These are phyloP conservation scores for Phrixothrix hirtus DNA, from an alignment of 2,888 invertebrate species.

Conservation along the genomic window DNA sequence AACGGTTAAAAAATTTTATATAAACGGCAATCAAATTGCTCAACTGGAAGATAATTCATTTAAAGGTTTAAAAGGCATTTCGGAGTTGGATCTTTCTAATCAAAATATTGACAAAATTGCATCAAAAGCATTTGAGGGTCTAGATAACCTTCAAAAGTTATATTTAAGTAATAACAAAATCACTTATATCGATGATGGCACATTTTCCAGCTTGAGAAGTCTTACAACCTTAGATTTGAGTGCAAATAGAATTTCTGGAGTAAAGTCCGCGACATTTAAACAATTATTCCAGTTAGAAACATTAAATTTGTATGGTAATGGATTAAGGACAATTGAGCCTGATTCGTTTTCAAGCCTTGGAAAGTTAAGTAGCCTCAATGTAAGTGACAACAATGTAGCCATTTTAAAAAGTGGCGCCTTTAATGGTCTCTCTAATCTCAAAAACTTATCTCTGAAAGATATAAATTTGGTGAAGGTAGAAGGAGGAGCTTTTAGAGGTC, in stretches of 20 bases:
- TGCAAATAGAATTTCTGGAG: neutral
- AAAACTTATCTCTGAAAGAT: constrained; percentile 4
- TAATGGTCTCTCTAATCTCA: constrained; percentile 1
- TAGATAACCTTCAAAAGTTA: constrained; percentile 3
- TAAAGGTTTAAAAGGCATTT: constrained; percentile 4
- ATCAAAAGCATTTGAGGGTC: neutral
- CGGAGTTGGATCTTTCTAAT: constrained; percentile 1
- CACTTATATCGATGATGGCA: neutral
- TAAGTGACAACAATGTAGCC: neutral
- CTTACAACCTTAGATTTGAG: constrained; percentile 11
- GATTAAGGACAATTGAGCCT: neutral
- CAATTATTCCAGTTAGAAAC: neutral
- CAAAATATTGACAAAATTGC: constrained; percentile 8
- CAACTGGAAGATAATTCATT: constrained; percentile 6
- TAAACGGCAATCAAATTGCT: constrained; percentile 3
- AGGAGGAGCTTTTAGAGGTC: constrained; percentile 2
- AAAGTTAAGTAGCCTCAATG: constrained; percentile 1
- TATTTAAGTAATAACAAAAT: constrained; percentile 10
- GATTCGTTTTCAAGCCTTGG: neutral
- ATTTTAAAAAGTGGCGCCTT: constrained; percentile 1
- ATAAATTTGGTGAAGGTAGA: neutral
- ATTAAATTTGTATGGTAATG: constrained; percentile 1
- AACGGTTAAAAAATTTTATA: neutral
- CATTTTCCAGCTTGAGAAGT: neutral
- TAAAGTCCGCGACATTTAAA: neutral